A percentile compares a stretch with the other conserved stretches of the same genome.
Evolutionary conservation across 2,888 invertebrate species (phyloP).

Genomic region (Chaitophorus viminalis): DNA sequence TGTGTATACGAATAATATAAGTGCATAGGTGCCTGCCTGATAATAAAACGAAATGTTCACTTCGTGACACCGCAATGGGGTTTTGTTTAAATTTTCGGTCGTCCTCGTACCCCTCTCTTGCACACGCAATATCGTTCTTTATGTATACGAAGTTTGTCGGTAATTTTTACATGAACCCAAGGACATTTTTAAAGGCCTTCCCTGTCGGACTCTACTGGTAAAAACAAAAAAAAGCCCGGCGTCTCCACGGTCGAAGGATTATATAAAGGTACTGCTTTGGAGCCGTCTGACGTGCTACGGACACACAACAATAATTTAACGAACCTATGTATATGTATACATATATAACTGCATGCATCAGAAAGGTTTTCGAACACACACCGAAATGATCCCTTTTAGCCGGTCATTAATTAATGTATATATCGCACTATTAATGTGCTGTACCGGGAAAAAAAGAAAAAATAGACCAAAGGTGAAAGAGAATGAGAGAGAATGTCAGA

Average conservation of each 20-base stretch:
- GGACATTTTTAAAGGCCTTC: not conserved
- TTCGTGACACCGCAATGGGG: not conserved
- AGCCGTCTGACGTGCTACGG: not conserved
- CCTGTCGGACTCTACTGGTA: not conserved
- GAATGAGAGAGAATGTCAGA: not conserved
- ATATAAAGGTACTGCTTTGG: too few relatives aligned
- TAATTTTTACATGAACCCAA: not conserved
- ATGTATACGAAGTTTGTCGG: not conserved
- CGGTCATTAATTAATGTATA: conserved; percentile 31
- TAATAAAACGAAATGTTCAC: not conserved
- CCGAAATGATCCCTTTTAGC: conserved; percentile 32
- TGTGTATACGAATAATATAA: too few relatives aligned
- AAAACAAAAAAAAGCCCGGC: not conserved
- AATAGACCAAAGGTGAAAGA: not conserved
- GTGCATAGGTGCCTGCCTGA: too few relatives aligned
- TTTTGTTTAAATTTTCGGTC: not conserved
- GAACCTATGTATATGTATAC: not conserved
- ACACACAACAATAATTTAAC: not conserved
- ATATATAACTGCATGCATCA: not conserved
- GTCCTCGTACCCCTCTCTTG: not conserved
- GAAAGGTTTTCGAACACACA: not conserved
- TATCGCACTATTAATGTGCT: not conserved
- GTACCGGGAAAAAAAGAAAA: not conserved
- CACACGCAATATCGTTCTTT: not conserved
- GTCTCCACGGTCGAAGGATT: not conserved